phyloP scores from a whole-genome alignment of 2,888 invertebrate species.

The Hartigia nigra region DNA sequence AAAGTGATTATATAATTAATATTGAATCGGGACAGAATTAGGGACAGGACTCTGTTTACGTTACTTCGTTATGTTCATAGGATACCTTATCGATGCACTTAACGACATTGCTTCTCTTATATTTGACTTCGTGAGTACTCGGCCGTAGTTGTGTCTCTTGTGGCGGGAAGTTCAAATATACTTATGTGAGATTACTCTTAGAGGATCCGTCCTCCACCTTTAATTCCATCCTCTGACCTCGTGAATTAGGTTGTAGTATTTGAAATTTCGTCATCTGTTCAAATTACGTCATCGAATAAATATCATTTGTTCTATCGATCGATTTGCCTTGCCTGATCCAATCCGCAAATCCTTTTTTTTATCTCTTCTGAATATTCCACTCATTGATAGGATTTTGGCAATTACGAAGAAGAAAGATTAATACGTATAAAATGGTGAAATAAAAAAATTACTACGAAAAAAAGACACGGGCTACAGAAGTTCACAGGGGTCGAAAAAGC shows the following conservation, averaged over 20 bases:
- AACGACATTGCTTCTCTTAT: background rate
- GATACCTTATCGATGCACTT: background rate
- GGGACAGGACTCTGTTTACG: background rate
- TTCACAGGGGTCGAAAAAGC: background rate
- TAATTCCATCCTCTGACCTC: background rate
- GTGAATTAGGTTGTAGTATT: background rate
- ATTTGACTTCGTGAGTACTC: background rate
- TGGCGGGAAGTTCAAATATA: background rate
- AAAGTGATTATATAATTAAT: background rate
- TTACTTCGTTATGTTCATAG: background rate
- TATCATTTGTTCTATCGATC: constrained; percentile 57
- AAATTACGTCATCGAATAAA: constrained; percentile 58
- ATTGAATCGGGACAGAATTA: background rate
- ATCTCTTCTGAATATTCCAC: background rate
- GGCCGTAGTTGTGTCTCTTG: background rate
- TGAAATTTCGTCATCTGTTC: constrained; percentile 47
- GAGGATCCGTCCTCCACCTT: background rate
- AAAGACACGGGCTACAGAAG: background rate
- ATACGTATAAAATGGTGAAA: background rate
- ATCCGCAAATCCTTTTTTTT: background rate
- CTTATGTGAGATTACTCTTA: background rate
- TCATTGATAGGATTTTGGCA: background rate
- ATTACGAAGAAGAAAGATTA: background rate
- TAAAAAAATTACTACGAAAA: background rate
- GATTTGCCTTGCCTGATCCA: constrained; percentile 10